A percentile compares a stretch with the other conserved stretches of the same genome.
These are phyloP conservation scores for Eospalax fontanierii DNA, from an alignment of 2,797 vertebrate species.

Conservation along the genomic window DNA sequence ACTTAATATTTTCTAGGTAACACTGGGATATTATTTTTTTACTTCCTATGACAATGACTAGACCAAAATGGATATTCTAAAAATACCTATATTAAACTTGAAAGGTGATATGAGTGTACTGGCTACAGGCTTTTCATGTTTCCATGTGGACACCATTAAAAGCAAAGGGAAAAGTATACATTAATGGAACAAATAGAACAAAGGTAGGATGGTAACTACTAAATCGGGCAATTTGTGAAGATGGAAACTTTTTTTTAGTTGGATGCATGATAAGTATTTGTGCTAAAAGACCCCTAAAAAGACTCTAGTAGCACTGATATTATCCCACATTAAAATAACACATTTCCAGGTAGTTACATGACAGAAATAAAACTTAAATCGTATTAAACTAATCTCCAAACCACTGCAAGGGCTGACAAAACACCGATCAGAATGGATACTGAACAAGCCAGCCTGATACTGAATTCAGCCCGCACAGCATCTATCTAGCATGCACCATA, in stretches of 20 bases:
- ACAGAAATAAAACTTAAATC: conserved; percentile 7
- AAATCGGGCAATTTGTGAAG: neutral
- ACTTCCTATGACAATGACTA: conserved; percentile 1
- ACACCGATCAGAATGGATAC: neutral
- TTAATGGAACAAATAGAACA: neutral
- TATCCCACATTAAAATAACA: neutral
- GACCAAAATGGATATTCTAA: neutral
- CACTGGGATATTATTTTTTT: neutral
- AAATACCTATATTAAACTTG: neutral
- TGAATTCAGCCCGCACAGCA: accelerated
- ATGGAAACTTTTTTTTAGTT: conserved; percentile 16
- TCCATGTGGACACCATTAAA: neutral
- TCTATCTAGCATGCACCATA: neutral
- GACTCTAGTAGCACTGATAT: neutral
- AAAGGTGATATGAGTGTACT: neutral
- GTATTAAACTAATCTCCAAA: neutral
- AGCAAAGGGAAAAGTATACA: neutral
- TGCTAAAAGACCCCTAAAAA: neutral
- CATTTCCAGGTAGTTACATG: neutral
- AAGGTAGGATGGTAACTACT: neutral
- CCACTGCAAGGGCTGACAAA: neutral
- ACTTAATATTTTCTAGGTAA: neutral
- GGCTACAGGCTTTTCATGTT: neutral
- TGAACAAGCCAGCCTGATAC: accelerated
- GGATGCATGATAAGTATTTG: neutral